A percentile compares a stretch with the other conserved stretches of the same genome.
These are phyloP conservation scores for Cryptophagus acutangulus DNA, from an alignment of 2,888 invertebrate species.

Conservation along the genomic window DNA sequence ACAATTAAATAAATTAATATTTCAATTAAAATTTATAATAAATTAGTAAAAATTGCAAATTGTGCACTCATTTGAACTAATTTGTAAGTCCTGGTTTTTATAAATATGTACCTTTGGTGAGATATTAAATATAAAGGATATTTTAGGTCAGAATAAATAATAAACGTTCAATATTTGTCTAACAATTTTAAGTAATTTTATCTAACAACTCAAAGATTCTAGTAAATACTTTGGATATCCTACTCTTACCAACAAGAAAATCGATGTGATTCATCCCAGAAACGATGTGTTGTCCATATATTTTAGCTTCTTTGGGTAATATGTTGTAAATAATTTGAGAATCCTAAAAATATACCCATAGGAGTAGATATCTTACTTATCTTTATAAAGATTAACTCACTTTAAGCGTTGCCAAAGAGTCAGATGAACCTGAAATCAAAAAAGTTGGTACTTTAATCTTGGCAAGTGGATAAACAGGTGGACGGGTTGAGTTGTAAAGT, in stretches of 20 bases:
- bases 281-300: neutral
- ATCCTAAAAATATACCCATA: neutral
- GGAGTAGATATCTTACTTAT: no score
- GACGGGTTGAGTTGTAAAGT: neutral
- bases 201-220: neutral
- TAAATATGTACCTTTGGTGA: no score
- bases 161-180: no score
- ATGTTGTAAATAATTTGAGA: neutral
- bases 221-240: neutral
- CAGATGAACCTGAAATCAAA: neutral
- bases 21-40: no score
- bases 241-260: neutral
- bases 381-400: neutral
- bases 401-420: neutral
- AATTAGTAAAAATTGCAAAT: no score
- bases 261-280: neutral
- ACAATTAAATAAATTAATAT: no score
- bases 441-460: conserved; percentile 4
- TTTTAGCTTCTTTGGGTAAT: neutral
- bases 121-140: no score
- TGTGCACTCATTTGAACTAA: no score
- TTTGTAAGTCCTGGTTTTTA: no score
- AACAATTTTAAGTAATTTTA: neutral
- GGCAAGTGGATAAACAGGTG: neutral
- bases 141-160: no score